These are phyloP conservation scores for Nomada lathburiana DNA, from an alignment of 2,888 invertebrate genomes.

Conservation along the genomic window DNA sequence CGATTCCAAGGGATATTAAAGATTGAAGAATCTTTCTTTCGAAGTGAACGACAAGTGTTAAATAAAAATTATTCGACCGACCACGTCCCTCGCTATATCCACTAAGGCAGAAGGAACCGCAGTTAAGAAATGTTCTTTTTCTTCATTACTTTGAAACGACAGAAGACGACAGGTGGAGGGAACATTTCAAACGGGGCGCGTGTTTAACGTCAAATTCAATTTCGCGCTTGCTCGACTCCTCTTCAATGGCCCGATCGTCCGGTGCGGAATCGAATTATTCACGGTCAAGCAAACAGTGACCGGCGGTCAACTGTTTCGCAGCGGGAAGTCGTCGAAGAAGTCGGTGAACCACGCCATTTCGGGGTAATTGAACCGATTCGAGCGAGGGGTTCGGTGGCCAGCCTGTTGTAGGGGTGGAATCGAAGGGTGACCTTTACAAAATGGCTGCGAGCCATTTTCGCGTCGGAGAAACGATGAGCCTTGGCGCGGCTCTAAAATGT, in stretches of 20 bases:
- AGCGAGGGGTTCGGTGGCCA: constrained; percentile 47
- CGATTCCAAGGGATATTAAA: no score
- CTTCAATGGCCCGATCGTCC: constrained; percentile 39
- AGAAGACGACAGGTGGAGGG: constrained; percentile 37
- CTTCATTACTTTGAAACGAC: background rate
- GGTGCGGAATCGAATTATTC: constrained; percentile 77
- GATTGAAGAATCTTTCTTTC: no score
- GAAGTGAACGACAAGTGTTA: no score
- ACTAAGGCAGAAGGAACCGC: no score
- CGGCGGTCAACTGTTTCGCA: constrained; percentile 81
- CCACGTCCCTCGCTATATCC: no score
- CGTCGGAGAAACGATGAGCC: constrained; percentile 12
- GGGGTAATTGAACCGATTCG: constrained; percentile 74
- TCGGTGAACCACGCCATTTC: constrained; percentile 72
- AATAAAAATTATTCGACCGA: no score
- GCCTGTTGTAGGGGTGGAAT: constrained; percentile 66
- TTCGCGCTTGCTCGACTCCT: constrained; percentile 61
- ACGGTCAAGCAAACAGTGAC: constrained; percentile 82
- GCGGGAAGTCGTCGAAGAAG: constrained; percentile 74
- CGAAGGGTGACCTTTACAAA: constrained; percentile 76
- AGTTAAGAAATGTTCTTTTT: background rate
- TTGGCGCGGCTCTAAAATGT: constrained; percentile 14
- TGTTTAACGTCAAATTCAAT: constrained; percentile 60
- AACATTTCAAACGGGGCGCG: constrained; percentile 1
- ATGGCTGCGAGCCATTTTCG: constrained; percentile 80